phyloP scores from a whole-genome alignment of 2,113 vertebrate species.

The Phylloscopus trochiloides region DNA sequence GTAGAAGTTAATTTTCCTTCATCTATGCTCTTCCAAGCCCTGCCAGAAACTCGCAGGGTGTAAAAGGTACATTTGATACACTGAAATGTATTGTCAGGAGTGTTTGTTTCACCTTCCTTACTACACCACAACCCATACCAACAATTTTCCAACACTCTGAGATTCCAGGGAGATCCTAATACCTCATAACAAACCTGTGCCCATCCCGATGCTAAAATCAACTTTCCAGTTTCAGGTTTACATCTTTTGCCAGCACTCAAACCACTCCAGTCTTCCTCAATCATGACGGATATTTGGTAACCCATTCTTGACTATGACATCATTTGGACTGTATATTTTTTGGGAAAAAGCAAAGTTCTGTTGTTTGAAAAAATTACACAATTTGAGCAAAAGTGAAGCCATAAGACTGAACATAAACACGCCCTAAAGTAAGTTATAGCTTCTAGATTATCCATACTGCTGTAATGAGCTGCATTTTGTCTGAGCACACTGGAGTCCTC shows the following conservation, averaged over 20 bases:
- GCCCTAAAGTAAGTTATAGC: neutral
- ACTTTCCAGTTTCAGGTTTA: neutral
- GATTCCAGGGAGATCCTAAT: neutral
- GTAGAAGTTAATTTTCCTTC: neutral
- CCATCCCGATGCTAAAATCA: neutral
- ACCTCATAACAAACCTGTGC: neutral
- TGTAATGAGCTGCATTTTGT: neutral
- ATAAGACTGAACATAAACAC: neutral
- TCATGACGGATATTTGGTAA: neutral
- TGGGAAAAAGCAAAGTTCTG: neutral
- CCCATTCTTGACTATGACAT: neutral
- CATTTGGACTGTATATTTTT: neutral
- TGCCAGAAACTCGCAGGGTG: rapidly evolving
- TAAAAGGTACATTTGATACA: neutral
- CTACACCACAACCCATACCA: neutral
- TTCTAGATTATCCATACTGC: neutral
- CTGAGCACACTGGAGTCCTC: neutral
- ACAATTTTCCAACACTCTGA: neutral
- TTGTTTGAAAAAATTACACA: neutral
- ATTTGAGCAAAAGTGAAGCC: neutral
- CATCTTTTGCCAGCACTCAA: neutral
- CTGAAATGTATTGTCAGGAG: neutral
- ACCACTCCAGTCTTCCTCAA: neutral
- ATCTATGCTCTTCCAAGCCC: neutral
- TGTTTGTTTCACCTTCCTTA: neutral